These are phyloP conservation scores for Drosophila serrata DNA, from an alignment of 1,140 invertebrate species.

Conservation along the genomic window DNA sequence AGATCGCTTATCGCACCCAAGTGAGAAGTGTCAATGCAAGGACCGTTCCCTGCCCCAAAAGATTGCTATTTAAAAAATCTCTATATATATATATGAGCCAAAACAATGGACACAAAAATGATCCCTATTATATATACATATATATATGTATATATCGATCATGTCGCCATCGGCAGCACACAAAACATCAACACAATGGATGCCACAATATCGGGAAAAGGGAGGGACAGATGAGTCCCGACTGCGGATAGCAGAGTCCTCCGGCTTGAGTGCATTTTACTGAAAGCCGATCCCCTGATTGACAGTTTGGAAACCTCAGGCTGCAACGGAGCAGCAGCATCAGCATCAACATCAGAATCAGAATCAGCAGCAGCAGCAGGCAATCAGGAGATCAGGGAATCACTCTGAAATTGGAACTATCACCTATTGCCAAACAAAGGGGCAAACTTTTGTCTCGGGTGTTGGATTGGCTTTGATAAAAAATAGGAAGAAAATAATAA, in stretches of 20 bases:
- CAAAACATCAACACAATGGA: constrained; percentile 53
- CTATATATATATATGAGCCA: background rate
- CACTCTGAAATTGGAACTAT: constrained; percentile 54
- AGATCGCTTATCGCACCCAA: constrained; percentile 54
- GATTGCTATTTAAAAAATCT: constrained; percentile 17
- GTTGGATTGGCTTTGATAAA: constrained; percentile 43
- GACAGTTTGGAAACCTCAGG: constrained; percentile 39
- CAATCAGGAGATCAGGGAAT: constrained; percentile 36
- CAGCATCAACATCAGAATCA: constrained; percentile 4
- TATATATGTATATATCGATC: constrained; percentile 28
- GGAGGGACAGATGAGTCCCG: constrained; percentile 40
- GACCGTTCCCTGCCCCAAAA: constrained; percentile 25
- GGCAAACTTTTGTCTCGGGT: constrained; percentile 39
- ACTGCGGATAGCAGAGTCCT: constrained; percentile 10
- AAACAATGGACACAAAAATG: constrained; percentile 38
- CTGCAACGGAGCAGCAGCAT: constrained; percentile 29
- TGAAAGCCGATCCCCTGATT: constrained; percentile 53
- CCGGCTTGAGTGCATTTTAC: constrained; percentile 25
- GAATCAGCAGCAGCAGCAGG: constrained; percentile 9
- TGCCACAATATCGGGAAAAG: constrained; percentile 24
- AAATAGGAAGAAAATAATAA: background rate
- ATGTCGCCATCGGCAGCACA: constrained; percentile 59
- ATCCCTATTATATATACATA: constrained; percentile 13
- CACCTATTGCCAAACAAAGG: constrained; percentile 26
- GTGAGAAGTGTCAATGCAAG: constrained; percentile 59